Evolutionary conservation across 2,113 vertebrate species (phyloP), one percentile per base, ranked within the genome.

Genomic region (Narcine bancroftii): DNA sequence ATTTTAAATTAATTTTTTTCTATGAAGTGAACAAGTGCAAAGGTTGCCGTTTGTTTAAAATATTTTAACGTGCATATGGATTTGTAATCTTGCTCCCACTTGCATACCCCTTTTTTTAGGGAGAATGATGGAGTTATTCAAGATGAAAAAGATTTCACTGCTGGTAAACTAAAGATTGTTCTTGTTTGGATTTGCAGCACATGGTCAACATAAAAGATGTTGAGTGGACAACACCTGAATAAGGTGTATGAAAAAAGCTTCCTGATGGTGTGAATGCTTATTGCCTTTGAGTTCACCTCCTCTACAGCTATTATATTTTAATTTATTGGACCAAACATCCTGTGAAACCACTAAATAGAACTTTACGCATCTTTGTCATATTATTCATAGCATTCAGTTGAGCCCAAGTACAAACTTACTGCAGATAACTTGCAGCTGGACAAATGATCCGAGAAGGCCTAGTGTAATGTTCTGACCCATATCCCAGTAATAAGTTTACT

Each of bases 11-110:
- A 15, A 87, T 87, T 21, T 87, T 33, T 83, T 60, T 39, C 24
- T 91, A 36, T 69, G 21, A 71, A 91, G 7, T 47, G 39, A 91
- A 91, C 65, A 11, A 47, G 39, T 69, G 3, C 36, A 69, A 63
- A 63, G n/a, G 87, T 89, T 91, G 42, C 39, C 45, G 87, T 42
- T 66, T 65, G 10, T 91, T 91, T 91, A 15, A 85, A 85, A 60
- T 60, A 65, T 45, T 69, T 69, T 65, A 26, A 26, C 45, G 21
- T 24, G 45, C 26, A 69, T 42, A 45, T 91, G 87, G 39, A 91
- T 66, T 91, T 91, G 39, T 39, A 91, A 53, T 63, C 60, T 91
- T 36, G 19, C 39, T 91, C 66, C 63, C 29, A 69, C 29, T 69
- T 42, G 15, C 63, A 91, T 66, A 91, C 24, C 39, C 39, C 26